Base-by-base conservation (phyloP, 2,888 invertebrate genomes). In the Amphipyra tragopoginis region DNA sequence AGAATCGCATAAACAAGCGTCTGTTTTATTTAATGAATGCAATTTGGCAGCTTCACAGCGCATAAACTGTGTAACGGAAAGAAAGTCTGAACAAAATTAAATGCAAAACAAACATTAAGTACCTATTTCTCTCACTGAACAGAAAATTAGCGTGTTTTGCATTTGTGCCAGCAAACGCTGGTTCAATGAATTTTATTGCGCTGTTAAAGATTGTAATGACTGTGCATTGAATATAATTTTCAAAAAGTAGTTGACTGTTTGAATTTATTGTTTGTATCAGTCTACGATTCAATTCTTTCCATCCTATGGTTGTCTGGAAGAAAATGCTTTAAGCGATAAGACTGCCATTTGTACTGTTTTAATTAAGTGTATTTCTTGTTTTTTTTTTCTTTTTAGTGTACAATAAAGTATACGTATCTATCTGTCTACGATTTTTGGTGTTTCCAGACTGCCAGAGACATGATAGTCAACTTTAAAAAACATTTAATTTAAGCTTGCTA, bases 21-120 rank as follows among this genome's bases (percentile, higher is more conserved):
- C 34, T 38, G 40, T 49, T 48, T 33, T 13, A 29, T 14, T 47
- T 34, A 52, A 56, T 40, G 15, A 34, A 21, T 26, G 38, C 39
- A 13, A 57, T 14, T 58, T 65, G 53, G 66, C 66, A 58, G 38
- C 42, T 21, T 50, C 40, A 29, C 57, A 57, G 40, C 13, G 1
- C 36, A 45, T 57, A 49, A 72, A 52, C 13, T 42, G 13, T 13
- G 2, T 21, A 34, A 43, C 6, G 38, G 38, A 44, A 6, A 64
- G 21, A 21, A 21, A 21, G 21, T 21, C 21, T n/a, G 21, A 21
- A 21, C 21, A 49, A 26, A 51, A 49, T 47, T 43, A 44, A 49
- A 40, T 44, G 29, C 39, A 11, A 15, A 51, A 51, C 56, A 47
- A 66, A 58, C 34, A 14, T 29, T 49, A n/a, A n/a, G n/a, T n/a